Evolutionary conservation across 2,888 invertebrate genomes (phyloP), one percentile per base, ranked within the genome.

Genomic region (Drosophila neutralis): DNA sequence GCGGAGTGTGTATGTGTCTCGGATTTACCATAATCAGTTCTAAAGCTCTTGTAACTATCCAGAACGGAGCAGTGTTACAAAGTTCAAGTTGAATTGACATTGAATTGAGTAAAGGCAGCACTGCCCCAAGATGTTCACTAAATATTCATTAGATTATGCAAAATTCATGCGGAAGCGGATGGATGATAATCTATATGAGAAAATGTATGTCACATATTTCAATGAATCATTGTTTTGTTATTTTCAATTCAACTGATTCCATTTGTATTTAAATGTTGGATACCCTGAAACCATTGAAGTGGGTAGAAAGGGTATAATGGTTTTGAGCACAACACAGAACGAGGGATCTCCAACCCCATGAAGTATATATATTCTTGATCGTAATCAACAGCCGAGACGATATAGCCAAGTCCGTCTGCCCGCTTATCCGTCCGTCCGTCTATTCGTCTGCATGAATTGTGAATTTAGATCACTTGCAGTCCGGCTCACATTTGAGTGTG

Each of bases 51-150:
- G 75, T 80, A 78, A 78, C 52, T 54, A 59, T 38, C 62, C 62
- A 66, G 72, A 67, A 53, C 63, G 70, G 57, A 58, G 61, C 57
- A 40, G 54, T 51, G 57, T 75, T 67, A 72, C 88, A 85, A 82
- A 85, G 84, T 82, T 75, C 86, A 89, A 70, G 45, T 45, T 56
- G 63, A 69, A 69, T 70, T 77, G 73, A 79, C 87, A 82, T 82
- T 87, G 88, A 79, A 67, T 56, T 69, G n/a, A 38, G 56, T 42
- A 51, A 40, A 40, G 56, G 31, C 54, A 73, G 51, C 40, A 53
- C n/a, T 29, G 31, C 51, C 36, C 40, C 11, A 42, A 51, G 54
- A 48, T 36, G 10, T 60, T 51, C 60, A 48, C 29, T 38, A 31
- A 29, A 56, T 52, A 65, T 56, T 76, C 56, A 35, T 57, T 27